Evolutionary conservation across 2,888 invertebrate genomes (phyloP).

Genomic region (Teinopalpus imperialis): DNA sequence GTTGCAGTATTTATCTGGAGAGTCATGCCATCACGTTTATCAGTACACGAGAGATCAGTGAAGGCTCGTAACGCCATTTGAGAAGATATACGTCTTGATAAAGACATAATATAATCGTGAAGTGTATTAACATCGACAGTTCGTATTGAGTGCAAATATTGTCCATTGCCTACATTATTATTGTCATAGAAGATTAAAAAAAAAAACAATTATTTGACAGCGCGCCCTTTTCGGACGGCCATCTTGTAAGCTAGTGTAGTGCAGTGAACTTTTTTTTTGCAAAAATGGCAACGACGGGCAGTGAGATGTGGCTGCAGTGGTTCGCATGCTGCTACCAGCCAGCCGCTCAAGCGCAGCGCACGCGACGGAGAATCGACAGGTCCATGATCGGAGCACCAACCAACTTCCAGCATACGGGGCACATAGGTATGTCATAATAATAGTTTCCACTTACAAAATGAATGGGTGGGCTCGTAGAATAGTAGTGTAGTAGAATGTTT

Average conservation of each 20-base stretch:
- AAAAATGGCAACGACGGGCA: conserved; percentile 87
- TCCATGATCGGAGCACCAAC: conserved; percentile 98
- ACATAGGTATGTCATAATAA: conserved; percentile 62
- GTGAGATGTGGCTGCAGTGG: conserved; percentile 95
- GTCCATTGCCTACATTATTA: neutral
- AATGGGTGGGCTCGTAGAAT: no score
- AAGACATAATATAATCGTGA: conserved; percentile 3
- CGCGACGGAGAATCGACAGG: conserved; percentile 90
- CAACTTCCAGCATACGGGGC: conserved; percentile 96
- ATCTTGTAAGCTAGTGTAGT: conserved; percentile 35
- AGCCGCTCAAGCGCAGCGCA: conserved; percentile 87
- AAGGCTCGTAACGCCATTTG: conserved; percentile 23
- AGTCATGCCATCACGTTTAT: conserved; percentile 68
- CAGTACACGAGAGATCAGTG: conserved; percentile 52
- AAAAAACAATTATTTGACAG: conserved; percentile 15
- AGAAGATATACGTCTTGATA: conserved; percentile 20
- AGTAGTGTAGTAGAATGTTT: no score
- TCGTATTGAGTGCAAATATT: neutral
- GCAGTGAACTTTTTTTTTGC: conserved; percentile 50
- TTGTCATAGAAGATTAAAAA: neutral
- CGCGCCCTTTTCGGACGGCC: conserved; percentile 15
- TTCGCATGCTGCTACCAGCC: conserved; percentile 95
- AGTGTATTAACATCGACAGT: neutral
- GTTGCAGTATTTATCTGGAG: conserved; percentile 64
- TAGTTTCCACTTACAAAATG: no score